Percentiles rank a stretch among this genome's conserved stretches.
phyloP scores from a whole-genome alignment of 2,113 vertebrate species.

The Nicator chloris region DNA sequence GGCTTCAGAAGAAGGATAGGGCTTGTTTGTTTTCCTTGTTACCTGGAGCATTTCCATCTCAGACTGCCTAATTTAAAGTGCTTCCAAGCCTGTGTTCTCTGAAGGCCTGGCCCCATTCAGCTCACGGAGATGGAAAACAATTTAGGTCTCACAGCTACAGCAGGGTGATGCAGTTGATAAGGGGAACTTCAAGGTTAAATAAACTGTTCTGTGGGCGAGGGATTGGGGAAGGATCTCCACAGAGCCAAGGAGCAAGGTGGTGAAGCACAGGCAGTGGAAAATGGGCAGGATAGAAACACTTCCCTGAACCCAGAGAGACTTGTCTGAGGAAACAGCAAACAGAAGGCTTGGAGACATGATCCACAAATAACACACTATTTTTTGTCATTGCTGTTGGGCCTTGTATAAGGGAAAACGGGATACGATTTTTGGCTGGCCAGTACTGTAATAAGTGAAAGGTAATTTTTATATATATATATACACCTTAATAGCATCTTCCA shows the following conservation, averaged over 20 bases:
- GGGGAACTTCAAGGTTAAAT: conserved; percentile 60
- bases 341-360: not conserved
- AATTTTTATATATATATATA: not conserved
- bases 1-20: not conserved
- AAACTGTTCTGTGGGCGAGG: not conserved
- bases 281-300: not conserved
- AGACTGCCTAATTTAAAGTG: not conserved
- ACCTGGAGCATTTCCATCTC: conserved; percentile 29
- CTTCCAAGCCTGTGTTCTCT: conserved; percentile 14
- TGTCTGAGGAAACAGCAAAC: not conserved
- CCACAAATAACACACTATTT: not conserved
- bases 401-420: not conserved
- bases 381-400: not conserved
- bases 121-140: conserved; percentile 53
- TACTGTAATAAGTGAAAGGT: not conserved
- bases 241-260: not conserved
- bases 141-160: conserved; percentile 33
- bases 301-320: not conserved
- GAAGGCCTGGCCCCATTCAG: conserved; percentile 32
- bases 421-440: not conserved
- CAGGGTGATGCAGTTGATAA: conserved; percentile 50
- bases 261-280: not conserved
- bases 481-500: not conserved
- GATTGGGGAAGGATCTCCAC: not conserved
- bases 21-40: not conserved